Evolutionary conservation across 1,140 invertebrate genomes (phyloP), one percentile per base, ranked within the genome.

Genomic region (Cyclina sinensis): DNA sequence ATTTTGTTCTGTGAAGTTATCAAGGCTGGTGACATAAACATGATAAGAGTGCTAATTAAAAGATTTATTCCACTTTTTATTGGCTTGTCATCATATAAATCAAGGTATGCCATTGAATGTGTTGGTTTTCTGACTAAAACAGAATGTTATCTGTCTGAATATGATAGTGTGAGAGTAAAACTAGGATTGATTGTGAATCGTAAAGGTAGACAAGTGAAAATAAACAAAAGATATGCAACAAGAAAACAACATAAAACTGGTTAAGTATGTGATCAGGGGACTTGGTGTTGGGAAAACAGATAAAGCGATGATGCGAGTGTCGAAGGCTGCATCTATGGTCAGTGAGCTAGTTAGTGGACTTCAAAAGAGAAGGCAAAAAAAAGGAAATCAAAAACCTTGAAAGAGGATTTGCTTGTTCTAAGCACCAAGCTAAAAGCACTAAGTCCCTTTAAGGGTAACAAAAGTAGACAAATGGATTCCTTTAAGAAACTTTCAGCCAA

Each of bases 171-270:
- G 18, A 59, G 74, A 14, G 54, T 80, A 43, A 51, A 65, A 51
- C 57, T 74, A 14, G 73, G 73, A n/a, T 27, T 54, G 11, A n/a
- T 87, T 62, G 76, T 87, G 18, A 87, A 87, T 54, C 48, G 0
- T 27, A 79, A 87, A 46, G 85, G 85, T 30, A 80, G 32, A 43
- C 51, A 32, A 12, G 85, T 7, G 11, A 62, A 46, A 39, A 87
- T 80, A 80, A 68, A 30, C 85, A 35, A 59, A 35, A 43, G 73
- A 87, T 24, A 80, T 87, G 85, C 54, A 87, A 46, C 62, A 87
- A 39, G 85, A 87, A 62, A 87, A 87, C 76, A 70, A 87, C 24
- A 74, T 87, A 12, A 48, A 48, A 35, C 35, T 80, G 7, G 32
- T 87, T 46, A 87, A 80, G 48, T 0, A 78, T 80, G 39, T 87